Evolutionary conservation across 2,888 invertebrate genomes (phyloP).

Genomic region (Brachyptera risi): DNA sequence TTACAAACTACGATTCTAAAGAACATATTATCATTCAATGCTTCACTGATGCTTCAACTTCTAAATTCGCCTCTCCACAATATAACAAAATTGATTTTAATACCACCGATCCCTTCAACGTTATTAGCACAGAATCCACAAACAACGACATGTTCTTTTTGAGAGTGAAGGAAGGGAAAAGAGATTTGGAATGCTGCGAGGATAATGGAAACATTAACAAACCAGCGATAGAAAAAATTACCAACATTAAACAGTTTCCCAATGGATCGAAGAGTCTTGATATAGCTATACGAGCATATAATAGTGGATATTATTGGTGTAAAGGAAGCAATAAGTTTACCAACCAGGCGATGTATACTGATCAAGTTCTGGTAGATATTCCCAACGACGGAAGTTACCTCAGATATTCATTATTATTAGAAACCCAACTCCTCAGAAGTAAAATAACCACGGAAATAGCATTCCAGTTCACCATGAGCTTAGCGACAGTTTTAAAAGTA

Average conservation of each 20-base stretch:
- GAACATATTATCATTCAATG: background rate
- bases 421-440: background rate
- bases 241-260: too few relatives aligned
- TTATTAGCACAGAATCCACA: too few relatives aligned
- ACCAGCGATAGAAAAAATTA: too few relatives aligned
- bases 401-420: background rate
- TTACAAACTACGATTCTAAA: background rate
- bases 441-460: background rate
- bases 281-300: background rate
- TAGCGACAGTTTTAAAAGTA: background rate
- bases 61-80: too few relatives aligned
- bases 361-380: background rate
- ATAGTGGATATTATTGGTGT: slow-evolving; percentile 12
- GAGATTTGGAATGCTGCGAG: too few relatives aligned
- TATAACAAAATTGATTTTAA: too few relatives aligned
- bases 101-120: too few relatives aligned
- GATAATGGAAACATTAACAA: too few relatives aligned
- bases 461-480: background rate
- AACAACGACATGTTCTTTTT: background rate
- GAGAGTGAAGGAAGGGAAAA: background rate
- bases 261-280: background rate
- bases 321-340: background rate
- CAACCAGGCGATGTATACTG: background rate
- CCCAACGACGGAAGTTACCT: background rate
- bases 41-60: background rate